Evolutionary conservation across 2,113 vertebrate genomes (phyloP), one percentile per base, ranked within the genome.

Genomic region (Eclectus roratus): DNA sequence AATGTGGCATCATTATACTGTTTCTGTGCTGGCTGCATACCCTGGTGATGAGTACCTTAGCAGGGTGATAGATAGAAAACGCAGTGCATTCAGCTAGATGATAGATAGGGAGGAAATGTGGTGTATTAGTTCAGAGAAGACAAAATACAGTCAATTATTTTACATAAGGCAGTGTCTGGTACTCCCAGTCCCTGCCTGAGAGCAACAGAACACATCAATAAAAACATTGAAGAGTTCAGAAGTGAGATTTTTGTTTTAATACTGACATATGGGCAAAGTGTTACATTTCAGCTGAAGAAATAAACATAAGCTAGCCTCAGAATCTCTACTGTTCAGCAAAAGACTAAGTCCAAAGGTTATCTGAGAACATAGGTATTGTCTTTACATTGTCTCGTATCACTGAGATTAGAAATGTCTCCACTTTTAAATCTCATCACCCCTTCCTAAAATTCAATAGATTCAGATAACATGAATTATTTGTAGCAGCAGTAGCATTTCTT

Each of bases 71-170:
- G 84, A 76, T 82, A 72, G 68, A 87, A 88, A 80, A 79, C 60
- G 39, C 11, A 47, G 76, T 11, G 24, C 72, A 68, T 89, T 88
- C 68, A 76, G 91, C 81, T 68, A 63, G 37, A 49, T 83, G 93
- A 93, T 63, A 89, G 63, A 86, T 83, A 53, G 72, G 72, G 58
- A 86, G 64, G 63, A 86, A 94, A 89, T 41, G 43, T 44, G 47
- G 63, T 47, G 81, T 68, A 80, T 89, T 76, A 72, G 72, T 89
- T 87, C 78, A 89, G 88, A 76, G 58, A 33, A 76, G 44, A 84
- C 47, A 68, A 91, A 94, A 80, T 84, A 41, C 43, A 69, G 81
- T 89, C 68, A 71, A 76, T 89, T 93, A 47, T 94, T 94, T 93
- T 68, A 61, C 73, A 71, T 61, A 49, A 93, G 68, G 56, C 88